Evolutionary conservation across 2,113 vertebrate genomes (phyloP), one percentile per base, ranked within the genome.

Genomic region (Melanerpes aurifrons): DNA sequence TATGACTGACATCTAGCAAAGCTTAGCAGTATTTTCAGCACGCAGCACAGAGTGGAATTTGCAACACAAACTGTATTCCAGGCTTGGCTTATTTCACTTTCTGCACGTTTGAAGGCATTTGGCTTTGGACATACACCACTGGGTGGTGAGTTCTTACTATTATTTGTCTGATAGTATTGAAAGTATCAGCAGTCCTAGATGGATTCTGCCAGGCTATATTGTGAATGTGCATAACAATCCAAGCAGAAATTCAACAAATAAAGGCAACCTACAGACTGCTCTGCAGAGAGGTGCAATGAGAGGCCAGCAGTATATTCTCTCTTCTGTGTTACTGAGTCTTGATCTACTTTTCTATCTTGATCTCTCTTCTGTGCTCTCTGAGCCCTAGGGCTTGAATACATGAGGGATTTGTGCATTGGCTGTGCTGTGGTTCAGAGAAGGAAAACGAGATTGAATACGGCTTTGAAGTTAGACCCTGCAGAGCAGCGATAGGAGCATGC

Each of bases 401-500:
- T 3, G 4, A 82, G 32, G 8, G 54, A 68, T 66, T 83, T 82
- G n/a, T 91, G 9, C 37, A 56, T 26, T 59, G 64, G 19, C 28
- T 77, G 9, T 63, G 20, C 24, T 29, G 45, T 8, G 24, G 10
- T 50, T 90, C 62, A 75, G 75, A 86, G 53, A 15, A 77, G 48
- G 32, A 88, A 86, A 70, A 86, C 26, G 57, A 63, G 7, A 25
- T 15, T 74, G 59, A 78, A 37, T 40, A 15, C 53, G 15, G 14
- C 56, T 92, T 91, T 87, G 58, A 88, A 93, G 86, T 82, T 40
- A 57, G 28, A 59, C 71, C 76, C 66, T 88, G n/a, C 35, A 88
- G 67, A 83, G 59, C 25, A 82, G 29, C 31, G 71, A 18, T 63
- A 71, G 75, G 45, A 90, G 32, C 10, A 45, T n/a, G 18, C 15